Conservation (phyloP, 2,888 invertebrate genomes). For the Chrysolina oricalcia region DNA sequence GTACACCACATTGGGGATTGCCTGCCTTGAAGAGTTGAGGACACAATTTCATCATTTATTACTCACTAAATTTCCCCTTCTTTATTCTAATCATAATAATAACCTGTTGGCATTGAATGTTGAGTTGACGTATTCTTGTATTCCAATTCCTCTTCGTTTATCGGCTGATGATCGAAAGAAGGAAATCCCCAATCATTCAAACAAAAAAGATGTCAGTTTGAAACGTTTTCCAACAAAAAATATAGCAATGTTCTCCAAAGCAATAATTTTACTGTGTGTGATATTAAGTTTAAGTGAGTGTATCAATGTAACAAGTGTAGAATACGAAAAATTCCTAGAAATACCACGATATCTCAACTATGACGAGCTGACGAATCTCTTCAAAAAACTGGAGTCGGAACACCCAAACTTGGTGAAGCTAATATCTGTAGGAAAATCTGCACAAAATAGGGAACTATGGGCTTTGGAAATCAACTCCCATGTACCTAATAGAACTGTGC, state of each 20-base stretch:
- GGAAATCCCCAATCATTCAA: neutral
- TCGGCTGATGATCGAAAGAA: neutral
- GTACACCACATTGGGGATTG: neutral
- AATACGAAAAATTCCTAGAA: conserved; percentile 75
- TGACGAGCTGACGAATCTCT: conserved; percentile 79
- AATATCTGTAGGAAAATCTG: conserved; percentile 88
- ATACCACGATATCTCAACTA: conserved; percentile 81
- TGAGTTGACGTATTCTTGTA: conserved; percentile 7
- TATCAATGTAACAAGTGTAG: conserved; percentile 43
- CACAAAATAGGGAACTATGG: conserved; percentile 86
- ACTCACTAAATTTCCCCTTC: neutral
- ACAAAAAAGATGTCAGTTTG: conserved; percentile 5
- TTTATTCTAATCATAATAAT: neutral
- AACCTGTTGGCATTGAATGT: conserved; percentile 21
- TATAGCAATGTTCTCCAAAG: conserved; percentile 41
- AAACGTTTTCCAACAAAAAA: neutral
- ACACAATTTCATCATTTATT: neutral
- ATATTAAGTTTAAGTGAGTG: conserved; percentile 53
- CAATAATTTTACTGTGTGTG: conserved; percentile 52
- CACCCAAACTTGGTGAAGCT: conserved; percentile 83
- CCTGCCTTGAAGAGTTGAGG: neutral
- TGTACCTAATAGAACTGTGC: conserved; percentile 75
- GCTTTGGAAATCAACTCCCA: conserved; percentile 87
- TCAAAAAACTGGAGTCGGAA: conserved; percentile 76
- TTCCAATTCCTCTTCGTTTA: neutral